Conservation (phyloP, 2,888 invertebrate species). For the Tenthredo livida region DNA sequence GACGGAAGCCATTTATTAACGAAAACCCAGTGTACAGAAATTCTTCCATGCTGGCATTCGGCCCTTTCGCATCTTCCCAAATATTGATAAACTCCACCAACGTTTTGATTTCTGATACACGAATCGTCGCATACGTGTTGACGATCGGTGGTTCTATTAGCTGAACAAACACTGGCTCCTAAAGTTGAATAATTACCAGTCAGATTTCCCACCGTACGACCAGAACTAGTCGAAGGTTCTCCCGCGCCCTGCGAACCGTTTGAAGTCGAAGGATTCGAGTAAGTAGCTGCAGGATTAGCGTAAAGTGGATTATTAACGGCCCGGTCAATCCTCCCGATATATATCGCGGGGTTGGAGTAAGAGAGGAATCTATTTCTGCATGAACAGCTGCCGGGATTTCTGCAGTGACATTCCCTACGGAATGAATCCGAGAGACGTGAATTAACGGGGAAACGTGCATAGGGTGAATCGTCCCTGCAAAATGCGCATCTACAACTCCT, state of each 20-base stretch:
- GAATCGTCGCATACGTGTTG: constrained; percentile 77
- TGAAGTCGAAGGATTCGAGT: constrained; percentile 61
- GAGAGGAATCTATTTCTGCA: constrained; percentile 68
- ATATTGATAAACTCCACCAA: constrained; percentile 69
- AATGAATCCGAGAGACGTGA: constrained; percentile 66
- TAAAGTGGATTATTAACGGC: constrained; percentile 73
- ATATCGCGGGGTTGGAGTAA: constrained; percentile 70
- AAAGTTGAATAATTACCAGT: constrained; percentile 63
- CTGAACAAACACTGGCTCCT: constrained; percentile 75
- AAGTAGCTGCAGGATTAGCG: constrained; percentile 68
- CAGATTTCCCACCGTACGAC: constrained; percentile 56
- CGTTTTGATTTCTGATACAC: constrained; percentile 78
- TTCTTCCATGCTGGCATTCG: constrained; percentile 77
- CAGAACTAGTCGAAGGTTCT: constrained; percentile 56
- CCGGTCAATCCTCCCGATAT: constrained; percentile 69
- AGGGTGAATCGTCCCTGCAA: constrained; percentile 71
- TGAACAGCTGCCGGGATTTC: constrained; percentile 67
- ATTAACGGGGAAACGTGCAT: constrained; percentile 54
- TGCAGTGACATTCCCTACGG: constrained; percentile 69
- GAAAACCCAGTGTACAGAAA: constrained; percentile 84
- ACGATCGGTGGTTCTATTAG: constrained; percentile 79
- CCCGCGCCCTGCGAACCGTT: constrained; percentile 63
- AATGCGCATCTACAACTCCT: constrained; percentile 71
- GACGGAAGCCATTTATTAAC: constrained; percentile 84
- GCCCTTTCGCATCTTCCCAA: constrained; percentile 69